Evolutionary conservation across 1,140 invertebrate species (phyloP), one percentile per base, ranked within the genome.

Genomic region (Calephelis nemesis): DNA sequence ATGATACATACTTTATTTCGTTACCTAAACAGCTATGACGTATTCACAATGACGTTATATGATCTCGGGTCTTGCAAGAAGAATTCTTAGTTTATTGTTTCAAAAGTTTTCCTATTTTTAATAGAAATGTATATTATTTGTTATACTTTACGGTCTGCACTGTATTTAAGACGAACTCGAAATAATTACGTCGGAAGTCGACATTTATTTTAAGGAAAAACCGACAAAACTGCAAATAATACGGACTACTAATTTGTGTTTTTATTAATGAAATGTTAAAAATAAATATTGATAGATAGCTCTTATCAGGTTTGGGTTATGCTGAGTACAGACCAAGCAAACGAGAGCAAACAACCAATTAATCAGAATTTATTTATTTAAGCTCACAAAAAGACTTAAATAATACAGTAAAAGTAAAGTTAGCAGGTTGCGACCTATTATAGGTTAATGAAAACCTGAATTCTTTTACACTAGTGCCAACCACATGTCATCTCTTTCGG

Each of bases 41-140:
- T 88, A 86, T 88, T 86, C 84, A 90, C 84, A 75, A 69, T 73
- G 63, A 73, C 69, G 64, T 75, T 74, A 71, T 84, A 81, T 85
- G 85, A 86, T 88, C 86, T 90, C 83, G 81, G 80, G 73, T 84
- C 80, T 81, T 81, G 80, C 78, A 81, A 81, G 76, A 71, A 68
- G 62, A 60, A 60, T 60, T 67, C 68, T 77, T 79, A 75, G 71
- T 82, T 73, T 69, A 65, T 78, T 78, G 68, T 72, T 69, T 79
- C 73, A 65, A 79, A 78, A 82, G 74, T 75, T 80, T 84, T 78
- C 69, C 69, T 75, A 71, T 79, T 83, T 30, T 81, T 84, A 77
- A 73, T 80, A 74, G 65, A 71, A 75, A 70, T 82, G 73, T 87
- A 78, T 84, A 80, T 83, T 82, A 79, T 83, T 77, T 84, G 77